Percentiles rank a stretch among this genome's conserved stretches.
Conservation (phyloP, 2,888 invertebrate species). For the Zaprionus bogoriensis region DNA sequence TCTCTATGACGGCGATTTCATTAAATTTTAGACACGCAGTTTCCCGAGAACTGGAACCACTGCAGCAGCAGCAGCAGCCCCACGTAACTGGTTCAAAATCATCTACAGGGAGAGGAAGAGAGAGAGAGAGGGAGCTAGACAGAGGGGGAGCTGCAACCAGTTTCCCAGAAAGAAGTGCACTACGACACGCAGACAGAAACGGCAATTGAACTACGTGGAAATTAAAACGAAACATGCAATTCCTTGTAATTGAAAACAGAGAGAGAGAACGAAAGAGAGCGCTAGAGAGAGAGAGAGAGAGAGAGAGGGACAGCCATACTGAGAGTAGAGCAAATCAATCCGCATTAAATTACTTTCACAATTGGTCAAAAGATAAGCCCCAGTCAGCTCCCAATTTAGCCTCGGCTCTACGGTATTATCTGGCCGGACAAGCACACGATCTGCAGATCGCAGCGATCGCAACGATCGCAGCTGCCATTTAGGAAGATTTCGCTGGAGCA, state of each 20-base stretch:
- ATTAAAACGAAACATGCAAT: conserved; percentile 78
- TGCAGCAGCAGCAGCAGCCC: conserved; percentile 23
- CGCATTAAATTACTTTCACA: conserved; percentile 77
- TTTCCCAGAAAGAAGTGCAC: conserved; percentile 62
- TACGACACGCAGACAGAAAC: conserved; percentile 51
- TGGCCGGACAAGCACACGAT: conserved; percentile 57
- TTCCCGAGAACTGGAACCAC: conserved; percentile 53
- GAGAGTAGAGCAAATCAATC: conserved; percentile 52
- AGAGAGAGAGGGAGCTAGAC: neutral
- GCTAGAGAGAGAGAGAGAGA: neutral
- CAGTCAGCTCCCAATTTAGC: conserved; percentile 42
- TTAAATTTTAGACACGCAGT: conserved; percentile 77
- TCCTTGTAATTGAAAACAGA: conserved; percentile 74
- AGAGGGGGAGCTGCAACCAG: conserved; percentile 41
- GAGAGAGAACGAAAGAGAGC: conserved; percentile 6
- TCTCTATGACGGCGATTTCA: conserved; percentile 58
- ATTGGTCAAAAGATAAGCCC: conserved; percentile 74
- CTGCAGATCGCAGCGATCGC: too few species aligned
- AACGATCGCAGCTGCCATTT: conserved; percentile 46
- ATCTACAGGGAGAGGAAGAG: conserved; percentile 43
- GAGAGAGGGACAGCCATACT: neutral
- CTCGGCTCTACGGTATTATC: conserved; percentile 48
- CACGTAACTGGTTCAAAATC: conserved; percentile 73
- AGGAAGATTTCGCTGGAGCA: conserved; percentile 38
- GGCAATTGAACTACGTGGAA: conserved; percentile 58